These are phyloP conservation scores for Plebejus melissa DNA, from an alignment of 2,888 invertebrate species.

Conservation along the genomic window DNA sequence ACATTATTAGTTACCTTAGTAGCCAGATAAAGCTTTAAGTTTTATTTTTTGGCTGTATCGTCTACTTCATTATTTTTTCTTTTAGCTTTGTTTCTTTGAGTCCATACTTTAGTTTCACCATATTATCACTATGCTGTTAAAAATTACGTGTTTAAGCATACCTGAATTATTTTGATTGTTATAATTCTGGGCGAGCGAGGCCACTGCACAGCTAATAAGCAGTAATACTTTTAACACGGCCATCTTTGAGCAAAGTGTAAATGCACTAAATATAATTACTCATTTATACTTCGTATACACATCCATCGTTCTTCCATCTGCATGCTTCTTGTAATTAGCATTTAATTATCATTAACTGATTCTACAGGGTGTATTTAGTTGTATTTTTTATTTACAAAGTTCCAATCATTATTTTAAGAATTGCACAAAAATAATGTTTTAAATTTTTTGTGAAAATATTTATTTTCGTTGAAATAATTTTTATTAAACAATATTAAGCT, in stretches of 20 bases:
- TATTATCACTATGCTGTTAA: background rate
- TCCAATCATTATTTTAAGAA: background rate
- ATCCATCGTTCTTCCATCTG: background rate
- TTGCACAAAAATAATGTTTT: too few relatives aligned
- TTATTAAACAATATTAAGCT: too few relatives aligned
- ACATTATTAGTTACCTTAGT: too few relatives aligned
- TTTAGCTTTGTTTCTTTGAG: background rate
- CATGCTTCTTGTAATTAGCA: background rate
- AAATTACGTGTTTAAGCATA: background rate
- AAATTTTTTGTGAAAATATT: too few relatives aligned
- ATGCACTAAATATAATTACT: background rate
- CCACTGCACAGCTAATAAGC: background rate
- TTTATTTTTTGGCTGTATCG: background rate
- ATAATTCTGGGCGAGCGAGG: background rate
- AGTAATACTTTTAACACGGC: conserved; percentile 20
- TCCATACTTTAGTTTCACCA: background rate
- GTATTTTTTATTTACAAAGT: background rate
- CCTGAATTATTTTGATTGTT: background rate
- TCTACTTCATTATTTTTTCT: background rate
- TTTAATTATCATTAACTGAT: background rate
- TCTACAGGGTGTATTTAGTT: conserved; percentile 13
- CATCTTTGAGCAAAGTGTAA: conserved; percentile 18
- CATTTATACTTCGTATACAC: conserved; percentile 1
- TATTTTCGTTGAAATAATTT: too few relatives aligned
- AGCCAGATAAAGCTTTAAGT: too few relatives aligned